Conservation (phyloP, 30 jellyfish, hydroid and myxozoan species). For the Chrysaora quinquecirrha region DNA sequence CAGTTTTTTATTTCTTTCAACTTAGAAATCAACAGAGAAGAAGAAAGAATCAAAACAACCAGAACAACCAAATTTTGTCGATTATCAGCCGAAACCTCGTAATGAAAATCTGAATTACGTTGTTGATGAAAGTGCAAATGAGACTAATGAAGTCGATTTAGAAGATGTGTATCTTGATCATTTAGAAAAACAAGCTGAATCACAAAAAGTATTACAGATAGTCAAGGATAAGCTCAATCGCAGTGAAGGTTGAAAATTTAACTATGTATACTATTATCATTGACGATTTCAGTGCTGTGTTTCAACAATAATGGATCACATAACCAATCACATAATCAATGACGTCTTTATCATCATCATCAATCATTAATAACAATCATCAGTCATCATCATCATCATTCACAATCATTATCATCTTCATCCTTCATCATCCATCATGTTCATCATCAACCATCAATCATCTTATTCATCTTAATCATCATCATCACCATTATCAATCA, state of each 20-base stretch:
- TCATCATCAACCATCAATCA: no score
- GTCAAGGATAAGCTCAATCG: not conserved
- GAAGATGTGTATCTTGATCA: not conserved
- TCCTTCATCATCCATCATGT: no score
- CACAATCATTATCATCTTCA: no score
- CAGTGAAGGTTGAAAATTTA: not conserved
- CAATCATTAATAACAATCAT: no score
- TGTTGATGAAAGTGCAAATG: not conserved
- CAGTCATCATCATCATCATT: no score
- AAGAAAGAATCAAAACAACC: not conserved
- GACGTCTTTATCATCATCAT: no score
- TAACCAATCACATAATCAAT: no score
- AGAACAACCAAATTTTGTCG: not conserved
- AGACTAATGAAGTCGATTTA: not conserved
- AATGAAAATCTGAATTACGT: not conserved
- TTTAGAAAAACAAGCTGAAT: not conserved
- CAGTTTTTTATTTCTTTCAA: not conserved
- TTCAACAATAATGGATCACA: no score
- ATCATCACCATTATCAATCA: no score
- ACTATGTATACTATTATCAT: no score
- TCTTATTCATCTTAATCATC: no score
- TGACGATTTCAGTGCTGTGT: no score
- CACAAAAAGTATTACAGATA: not conserved
- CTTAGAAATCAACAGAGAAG: conserved; percentile 3
- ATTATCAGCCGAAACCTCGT: not conserved